Percentiles rank a stretch among this genome's conserved stretches.
Conservation (phyloP, 2,888 invertebrate genomes). For the Coremacera marginata region DNA sequence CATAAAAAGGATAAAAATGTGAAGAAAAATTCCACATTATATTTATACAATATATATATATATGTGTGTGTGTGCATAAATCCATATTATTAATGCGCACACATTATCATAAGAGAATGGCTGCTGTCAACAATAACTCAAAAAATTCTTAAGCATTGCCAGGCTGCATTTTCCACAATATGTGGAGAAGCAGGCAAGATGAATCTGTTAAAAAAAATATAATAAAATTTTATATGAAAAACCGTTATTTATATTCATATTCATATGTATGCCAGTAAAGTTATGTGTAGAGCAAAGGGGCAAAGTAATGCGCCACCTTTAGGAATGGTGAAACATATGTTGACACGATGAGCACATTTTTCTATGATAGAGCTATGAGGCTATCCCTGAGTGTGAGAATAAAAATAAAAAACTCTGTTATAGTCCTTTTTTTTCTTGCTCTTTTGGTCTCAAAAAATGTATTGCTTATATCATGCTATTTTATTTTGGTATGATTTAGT, state of each 20-base stretch:
- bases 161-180: not conserved
- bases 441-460: not conserved
- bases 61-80: constrained; percentile 41
- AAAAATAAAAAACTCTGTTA: not conserved
- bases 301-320: not conserved
- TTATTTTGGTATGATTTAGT: not conserved
- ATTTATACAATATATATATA: not conserved
- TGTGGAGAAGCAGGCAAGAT: not conserved
- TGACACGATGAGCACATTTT: not conserved
- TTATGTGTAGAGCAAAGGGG: not conserved
- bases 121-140: constrained; percentile 49
- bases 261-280: not conserved
- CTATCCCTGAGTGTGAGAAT: not conserved
- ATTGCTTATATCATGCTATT: constrained; percentile 1
- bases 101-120: constrained; percentile 49
- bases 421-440: not conserved
- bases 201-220: not conserved
- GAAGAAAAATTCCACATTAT: not conserved
- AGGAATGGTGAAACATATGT: not conserved
- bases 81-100: constrained; percentile 51
- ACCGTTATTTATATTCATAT: not conserved
- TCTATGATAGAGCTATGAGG: not conserved
- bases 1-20: not conserved
- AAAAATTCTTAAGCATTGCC: constrained; percentile 39
- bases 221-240: not conserved